Base-by-base conservation (phyloP, 1,140 invertebrate genomes). In the Elysia chlorotica region DNA sequence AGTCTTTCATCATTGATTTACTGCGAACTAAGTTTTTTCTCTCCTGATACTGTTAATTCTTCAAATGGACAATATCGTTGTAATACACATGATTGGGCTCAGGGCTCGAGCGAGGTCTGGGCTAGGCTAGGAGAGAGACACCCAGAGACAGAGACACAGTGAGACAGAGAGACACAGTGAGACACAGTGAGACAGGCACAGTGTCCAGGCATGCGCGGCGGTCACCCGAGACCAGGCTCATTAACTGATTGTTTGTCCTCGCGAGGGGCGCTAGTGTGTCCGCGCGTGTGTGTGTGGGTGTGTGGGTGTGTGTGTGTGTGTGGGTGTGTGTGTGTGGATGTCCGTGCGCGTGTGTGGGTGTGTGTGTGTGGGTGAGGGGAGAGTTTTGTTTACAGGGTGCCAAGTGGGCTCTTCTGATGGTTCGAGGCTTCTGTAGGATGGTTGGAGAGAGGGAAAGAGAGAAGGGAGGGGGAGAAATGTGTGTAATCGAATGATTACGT, bases 231-330 rank as follows among this genome's bases (percentile, higher is more conserved):
- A n/a, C 41, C 41, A 48, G 41, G 41, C 41, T n/a, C 10, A 14
- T n/a, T 48, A 10, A 48, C 41, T 14, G 41, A 48, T 48, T 48
- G 41, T 48, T 48, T 48, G 41, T 48, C 41, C 41, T 10, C 41
- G 10, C 41, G 41, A 14, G 41, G 10, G 41, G 10, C 41, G 10
- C n/a, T 48, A 48, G 61, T 30, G 61, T 30, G 30, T 66, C n/a
- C 41, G 37, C 41, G 37, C 23, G 37, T 41, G 37, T 66, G 30
- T 66, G 37, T 66, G 37, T 66, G 37, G 36, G n/a, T 41, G n/a
- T 66, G 37, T 41, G n/a, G 36, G n/a, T 66, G 37, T 66, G n/a
- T 66, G 65, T 66, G 65, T 66, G 37, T 66, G 65, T 41, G 41
- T 38, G 37, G 10, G 65, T 38, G 37, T 23, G 65, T 41, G 0